A percentile compares a stretch with the other conserved stretches of the same genome.
Conservation (phyloP, 37 sponge, comb jelly and placozoan genomes). For the Geodia barretti region DNA sequence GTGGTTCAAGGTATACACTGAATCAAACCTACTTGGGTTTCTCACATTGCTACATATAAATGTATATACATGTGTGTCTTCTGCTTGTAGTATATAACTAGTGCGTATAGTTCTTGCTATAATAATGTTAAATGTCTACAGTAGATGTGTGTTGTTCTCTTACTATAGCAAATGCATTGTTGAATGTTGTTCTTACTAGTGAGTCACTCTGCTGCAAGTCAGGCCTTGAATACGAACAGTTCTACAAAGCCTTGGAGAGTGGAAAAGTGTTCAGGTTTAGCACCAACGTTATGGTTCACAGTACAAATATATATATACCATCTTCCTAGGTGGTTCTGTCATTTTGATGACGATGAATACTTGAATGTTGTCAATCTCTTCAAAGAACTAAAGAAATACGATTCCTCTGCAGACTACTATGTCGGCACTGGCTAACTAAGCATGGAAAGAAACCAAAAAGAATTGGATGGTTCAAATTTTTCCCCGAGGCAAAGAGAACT, state of each 20-base stretch:
- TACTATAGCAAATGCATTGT: too few relatives aligned
- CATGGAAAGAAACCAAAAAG: not conserved
- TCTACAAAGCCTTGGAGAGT: not conserved
- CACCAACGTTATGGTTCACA: not conserved
- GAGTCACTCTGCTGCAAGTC: not conserved
- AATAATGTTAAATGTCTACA: too few relatives aligned
- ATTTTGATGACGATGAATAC: not conserved
- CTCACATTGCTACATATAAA: too few relatives aligned
- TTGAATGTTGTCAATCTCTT: not conserved
- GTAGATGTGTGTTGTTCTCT: not conserved
- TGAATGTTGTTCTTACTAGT: not conserved
- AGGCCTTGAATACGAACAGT: not conserved
- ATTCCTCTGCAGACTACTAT: not conserved
- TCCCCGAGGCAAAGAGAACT: not conserved
- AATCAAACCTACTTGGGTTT: too few relatives aligned
- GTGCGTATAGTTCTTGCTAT: too few relatives aligned
- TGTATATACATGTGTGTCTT: too few relatives aligned
- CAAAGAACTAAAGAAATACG: not conserved
- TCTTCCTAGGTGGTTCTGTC: not conserved
- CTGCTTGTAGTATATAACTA: too few relatives aligned
- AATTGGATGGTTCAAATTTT: not conserved
- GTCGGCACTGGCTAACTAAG: not conserved
- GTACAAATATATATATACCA: too few relatives aligned
- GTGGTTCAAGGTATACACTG: not conserved
- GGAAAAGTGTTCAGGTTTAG: not conserved